Conservation (phyloP, 2,888 invertebrate genomes). For the Agriopis marginaria region DNA sequence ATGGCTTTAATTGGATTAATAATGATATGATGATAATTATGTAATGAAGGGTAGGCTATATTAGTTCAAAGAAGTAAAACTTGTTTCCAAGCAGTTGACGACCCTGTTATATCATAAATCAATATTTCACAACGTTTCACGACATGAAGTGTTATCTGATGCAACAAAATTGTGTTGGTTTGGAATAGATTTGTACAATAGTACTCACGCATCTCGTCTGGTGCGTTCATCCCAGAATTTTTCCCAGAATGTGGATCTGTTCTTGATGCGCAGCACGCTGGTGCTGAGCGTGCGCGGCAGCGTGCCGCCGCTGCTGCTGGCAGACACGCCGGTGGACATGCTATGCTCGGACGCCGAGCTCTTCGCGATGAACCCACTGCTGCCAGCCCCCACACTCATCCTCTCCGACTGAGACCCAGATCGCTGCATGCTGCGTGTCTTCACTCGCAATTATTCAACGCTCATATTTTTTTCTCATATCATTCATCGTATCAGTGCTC, state of each 20-base stretch:
- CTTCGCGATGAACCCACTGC: constrained; percentile 72
- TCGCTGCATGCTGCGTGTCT: constrained; percentile 72
- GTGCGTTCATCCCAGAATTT: constrained; percentile 92
- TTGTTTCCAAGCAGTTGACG: background rate
- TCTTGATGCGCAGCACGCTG: constrained; percentile 92
- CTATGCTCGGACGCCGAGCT: constrained; percentile 83
- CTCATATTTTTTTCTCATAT: constrained; percentile 15
- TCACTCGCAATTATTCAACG: constrained; percentile 32
- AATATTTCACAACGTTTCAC: background rate
- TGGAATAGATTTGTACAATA: background rate
- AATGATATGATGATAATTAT: background rate
- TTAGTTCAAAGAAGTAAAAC: background rate
- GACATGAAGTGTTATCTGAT: background rate
- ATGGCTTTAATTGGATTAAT: background rate
- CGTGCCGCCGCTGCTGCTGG: constrained; percentile 77
- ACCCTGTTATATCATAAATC: background rate
- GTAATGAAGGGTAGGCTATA: background rate
- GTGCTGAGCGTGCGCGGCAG: constrained; percentile 92
- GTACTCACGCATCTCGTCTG: constrained; percentile 89
- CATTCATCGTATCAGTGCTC: constrained; percentile 25
- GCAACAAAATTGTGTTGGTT: background rate
- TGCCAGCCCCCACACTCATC: constrained; percentile 73
- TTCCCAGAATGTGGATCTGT: constrained; percentile 94
- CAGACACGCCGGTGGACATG: constrained; percentile 83
- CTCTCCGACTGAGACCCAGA: constrained; percentile 87